Conservation (phyloP, 2,797 vertebrate species). For the Darevskia nairensis region DNA sequence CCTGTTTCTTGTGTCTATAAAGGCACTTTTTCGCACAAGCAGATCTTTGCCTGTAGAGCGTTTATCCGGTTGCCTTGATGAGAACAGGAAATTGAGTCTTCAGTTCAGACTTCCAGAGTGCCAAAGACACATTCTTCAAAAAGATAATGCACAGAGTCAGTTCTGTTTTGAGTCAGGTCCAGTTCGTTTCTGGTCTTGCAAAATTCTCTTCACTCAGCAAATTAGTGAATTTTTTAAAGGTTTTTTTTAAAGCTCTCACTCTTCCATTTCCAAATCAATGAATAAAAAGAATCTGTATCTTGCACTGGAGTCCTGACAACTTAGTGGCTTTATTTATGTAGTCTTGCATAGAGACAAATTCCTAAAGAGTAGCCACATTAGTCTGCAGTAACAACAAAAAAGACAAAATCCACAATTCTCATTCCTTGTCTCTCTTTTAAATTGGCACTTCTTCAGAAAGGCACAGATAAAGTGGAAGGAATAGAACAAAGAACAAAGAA, state of each 20-base stretch:
- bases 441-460: neutral
- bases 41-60: constrained; percentile 42
- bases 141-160: constrained; percentile 40
- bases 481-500: neutral
- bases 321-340: neutral
- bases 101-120: neutral
- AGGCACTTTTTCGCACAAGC: constrained; percentile 29
- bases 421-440: neutral
- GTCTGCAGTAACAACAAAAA: neutral
- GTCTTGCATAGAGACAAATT: neutral
- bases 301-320: neutral
- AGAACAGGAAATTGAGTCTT: constrained; percentile 67
- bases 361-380: neutral
- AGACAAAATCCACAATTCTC: neutral
- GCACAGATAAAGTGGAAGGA: neutral
- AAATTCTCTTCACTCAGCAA: constrained; percentile 48
- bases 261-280: neutral
- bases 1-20: constrained; percentile 41
- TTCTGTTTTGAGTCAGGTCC: constrained; percentile 44
- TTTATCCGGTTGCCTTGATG: constrained; percentile 55
- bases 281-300: neutral
- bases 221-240: constrained; percentile 47
- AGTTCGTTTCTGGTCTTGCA: constrained; percentile 48
- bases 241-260: neutral
- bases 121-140: constrained; percentile 53